Conservation (phyloP, 1,140 invertebrate genomes). For the Drosophila repletoides region DNA sequence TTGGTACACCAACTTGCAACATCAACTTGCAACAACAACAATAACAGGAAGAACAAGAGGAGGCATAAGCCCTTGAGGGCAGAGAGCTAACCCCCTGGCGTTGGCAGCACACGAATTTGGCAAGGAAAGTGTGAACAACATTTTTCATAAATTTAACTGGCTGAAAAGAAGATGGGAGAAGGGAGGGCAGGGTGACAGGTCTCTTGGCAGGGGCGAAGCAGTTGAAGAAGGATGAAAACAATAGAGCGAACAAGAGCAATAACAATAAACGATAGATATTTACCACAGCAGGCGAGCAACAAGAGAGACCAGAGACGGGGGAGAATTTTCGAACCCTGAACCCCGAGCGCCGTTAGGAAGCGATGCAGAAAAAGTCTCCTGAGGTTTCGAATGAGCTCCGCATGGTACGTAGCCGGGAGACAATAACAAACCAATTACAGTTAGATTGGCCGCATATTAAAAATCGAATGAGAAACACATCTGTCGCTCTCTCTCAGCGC, state of each 20-base stretch:
- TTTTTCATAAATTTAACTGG: constrained; percentile 82
- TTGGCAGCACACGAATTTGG: constrained; percentile 6
- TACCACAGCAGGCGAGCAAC: constrained; percentile 67
- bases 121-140: constrained; percentile 79
- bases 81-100: constrained; percentile 4
- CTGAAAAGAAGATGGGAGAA: constrained; percentile 12
- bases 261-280: constrained; percentile 80
- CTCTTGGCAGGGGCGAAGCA: constrained; percentile 12
- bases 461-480: constrained; percentile 83
- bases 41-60: background rate
- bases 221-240: constrained; percentile 49
- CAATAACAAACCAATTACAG: constrained; percentile 83
- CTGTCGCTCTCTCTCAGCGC: constrained; percentile 61
- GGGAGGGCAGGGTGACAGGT: constrained; percentile 15
- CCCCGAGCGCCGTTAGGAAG: background rate
- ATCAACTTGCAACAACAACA: constrained; percentile 5
- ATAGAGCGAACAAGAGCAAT: constrained; percentile 79
- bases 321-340: background rate
- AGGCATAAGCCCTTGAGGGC: constrained; percentile 2
- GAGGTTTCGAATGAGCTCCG: constrained; percentile 44
- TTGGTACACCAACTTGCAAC: constrained; percentile 60
- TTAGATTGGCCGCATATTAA: constrained; percentile 83
- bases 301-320: constrained; percentile 11
- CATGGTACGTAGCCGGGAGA: constrained; percentile 50
- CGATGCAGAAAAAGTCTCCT: constrained; percentile 55